A percentile compares a stretch with the other conserved stretches of the same genome.
These are phyloP conservation scores for Morpho helenor DNA, from an alignment of 2,888 invertebrate genomes.

Conservation along the genomic window DNA sequence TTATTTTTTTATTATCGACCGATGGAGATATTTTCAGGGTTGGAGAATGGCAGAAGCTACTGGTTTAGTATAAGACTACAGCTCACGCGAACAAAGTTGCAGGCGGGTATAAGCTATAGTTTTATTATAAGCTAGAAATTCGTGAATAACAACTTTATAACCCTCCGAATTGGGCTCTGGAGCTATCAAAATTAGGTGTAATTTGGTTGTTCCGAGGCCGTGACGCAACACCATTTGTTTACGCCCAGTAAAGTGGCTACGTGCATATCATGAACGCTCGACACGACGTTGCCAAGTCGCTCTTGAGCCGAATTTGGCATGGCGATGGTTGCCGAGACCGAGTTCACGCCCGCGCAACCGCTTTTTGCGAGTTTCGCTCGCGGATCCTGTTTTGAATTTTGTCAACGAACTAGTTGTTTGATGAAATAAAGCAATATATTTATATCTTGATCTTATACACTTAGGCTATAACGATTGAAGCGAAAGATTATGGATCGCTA, in stretches of 20 bases:
- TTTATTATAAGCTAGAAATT: conserved; percentile 37
- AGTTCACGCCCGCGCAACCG: conserved; percentile 36
- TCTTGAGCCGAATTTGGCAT: conserved; percentile 65
- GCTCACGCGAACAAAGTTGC: too few species aligned
- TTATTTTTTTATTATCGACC: too few species aligned
- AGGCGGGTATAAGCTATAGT: too few species aligned
- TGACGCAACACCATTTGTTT: conserved; percentile 73
- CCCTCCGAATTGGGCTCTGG: conserved; percentile 35
- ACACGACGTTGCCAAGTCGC: conserved; percentile 64
- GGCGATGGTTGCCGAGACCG: conserved; percentile 46
- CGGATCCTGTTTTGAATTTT: conserved; percentile 25
- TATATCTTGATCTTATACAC: too few species aligned
- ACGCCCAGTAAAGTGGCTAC: conserved; percentile 51
- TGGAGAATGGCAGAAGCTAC: too few species aligned
- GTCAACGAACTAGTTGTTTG: conserved; percentile 7
- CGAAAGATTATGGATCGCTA: too few species aligned
- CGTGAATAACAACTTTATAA: conserved; percentile 52
- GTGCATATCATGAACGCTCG: conserved; percentile 31
- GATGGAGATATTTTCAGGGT: too few species aligned
- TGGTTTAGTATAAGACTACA: too few species aligned
- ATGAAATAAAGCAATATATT: too few species aligned
- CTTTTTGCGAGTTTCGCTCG: conserved; percentile 36
- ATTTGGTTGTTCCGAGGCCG: conserved; percentile 38
- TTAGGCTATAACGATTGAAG: too few species aligned
- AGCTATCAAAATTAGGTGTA: conserved; percentile 36